Percentiles rank a stretch among this genome's conserved stretches.
Conservation (phyloP, 2,888 invertebrate species). For the Archips xylosteana region DNA sequence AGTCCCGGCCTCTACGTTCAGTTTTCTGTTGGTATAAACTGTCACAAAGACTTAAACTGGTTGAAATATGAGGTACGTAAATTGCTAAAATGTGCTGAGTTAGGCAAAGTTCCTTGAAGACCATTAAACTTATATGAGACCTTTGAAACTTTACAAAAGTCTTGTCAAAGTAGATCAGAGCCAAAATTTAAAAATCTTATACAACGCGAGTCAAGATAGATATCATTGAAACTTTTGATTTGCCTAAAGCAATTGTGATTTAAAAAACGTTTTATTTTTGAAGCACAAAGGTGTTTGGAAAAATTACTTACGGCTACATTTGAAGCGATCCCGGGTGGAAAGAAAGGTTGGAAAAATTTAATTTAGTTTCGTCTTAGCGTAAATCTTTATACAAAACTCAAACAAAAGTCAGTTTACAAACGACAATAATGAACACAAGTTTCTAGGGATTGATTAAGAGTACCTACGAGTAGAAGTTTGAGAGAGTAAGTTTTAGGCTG, state of each 20-base stretch:
- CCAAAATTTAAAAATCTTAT: conserved; percentile 2
- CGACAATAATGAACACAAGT: conserved; percentile 34
- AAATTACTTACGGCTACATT: background rate
- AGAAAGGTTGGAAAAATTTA: background rate
- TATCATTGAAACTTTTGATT: conserved; percentile 1
- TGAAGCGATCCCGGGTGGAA: background rate
- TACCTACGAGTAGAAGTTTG: conserved; percentile 48
- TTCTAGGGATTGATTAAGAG: conserved; percentile 56
- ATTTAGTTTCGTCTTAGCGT: background rate
- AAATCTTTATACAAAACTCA: background rate
- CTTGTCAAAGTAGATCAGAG: background rate
- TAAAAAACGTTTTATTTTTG: background rate
- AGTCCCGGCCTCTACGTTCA: background rate
- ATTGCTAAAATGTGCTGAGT: conserved; percentile 30
- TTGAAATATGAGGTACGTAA: conserved; percentile 37
- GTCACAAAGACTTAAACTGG: conserved; percentile 12
- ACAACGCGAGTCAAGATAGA: conserved; percentile 4
- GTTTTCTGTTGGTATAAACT: conserved; percentile 13
- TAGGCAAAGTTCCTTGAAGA: conserved; percentile 38
- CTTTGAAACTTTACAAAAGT: conserved; percentile 31
- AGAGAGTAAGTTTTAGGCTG: conserved; percentile 72
- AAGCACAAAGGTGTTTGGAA: background rate
- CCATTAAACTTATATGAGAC: conserved; percentile 35
- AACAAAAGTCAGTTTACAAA: conserved; percentile 2
- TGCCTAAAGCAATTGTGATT: background rate